Evolutionary conservation across 2,888 invertebrate genomes (phyloP).

Genomic region (Pristionchus arcanus): DNA sequence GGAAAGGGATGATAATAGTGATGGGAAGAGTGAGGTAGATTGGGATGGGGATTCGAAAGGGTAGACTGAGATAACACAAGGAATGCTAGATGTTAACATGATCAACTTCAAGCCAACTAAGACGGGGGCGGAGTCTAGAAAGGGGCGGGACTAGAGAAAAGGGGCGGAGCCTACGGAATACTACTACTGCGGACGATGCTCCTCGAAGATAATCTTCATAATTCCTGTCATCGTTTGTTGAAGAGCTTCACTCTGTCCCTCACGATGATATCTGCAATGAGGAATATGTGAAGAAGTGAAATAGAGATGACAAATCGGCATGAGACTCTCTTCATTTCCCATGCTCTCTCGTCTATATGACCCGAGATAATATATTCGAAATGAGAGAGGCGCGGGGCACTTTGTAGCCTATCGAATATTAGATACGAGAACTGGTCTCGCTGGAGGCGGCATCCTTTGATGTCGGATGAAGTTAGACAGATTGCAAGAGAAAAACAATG

Average conservation of each 20-base stretch:
- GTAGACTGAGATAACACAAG: conserved; percentile 46
- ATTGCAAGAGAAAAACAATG: neutral
- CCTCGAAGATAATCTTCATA: neutral
- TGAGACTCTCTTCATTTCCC: no score
- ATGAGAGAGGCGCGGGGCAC: neutral
- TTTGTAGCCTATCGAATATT: no score
- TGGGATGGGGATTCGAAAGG: conserved; percentile 11
- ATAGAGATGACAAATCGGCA: no score
- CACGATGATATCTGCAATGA: conserved; percentile 7
- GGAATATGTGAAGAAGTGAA: no score
- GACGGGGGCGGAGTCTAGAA: conserved; percentile 11
- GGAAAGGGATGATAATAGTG: neutral
- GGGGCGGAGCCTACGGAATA: conserved; percentile 6
- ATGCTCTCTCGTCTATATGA: no score
- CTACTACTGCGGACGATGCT: conserved; percentile 25
- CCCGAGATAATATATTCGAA: neutral
- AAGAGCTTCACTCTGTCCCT: neutral
- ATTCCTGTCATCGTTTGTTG: neutral
- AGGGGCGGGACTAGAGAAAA: conserved; percentile 4
- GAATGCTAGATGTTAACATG: neutral
- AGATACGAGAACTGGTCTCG: no score
- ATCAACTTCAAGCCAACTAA: neutral
- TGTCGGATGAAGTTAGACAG: no score
- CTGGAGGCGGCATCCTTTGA: no score
- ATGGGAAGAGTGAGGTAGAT: conserved; percentile 35